These are phyloP conservation scores for Microplitis demolitor DNA, from an alignment of 1,140 invertebrate genomes.

Conservation along the genomic window DNA sequence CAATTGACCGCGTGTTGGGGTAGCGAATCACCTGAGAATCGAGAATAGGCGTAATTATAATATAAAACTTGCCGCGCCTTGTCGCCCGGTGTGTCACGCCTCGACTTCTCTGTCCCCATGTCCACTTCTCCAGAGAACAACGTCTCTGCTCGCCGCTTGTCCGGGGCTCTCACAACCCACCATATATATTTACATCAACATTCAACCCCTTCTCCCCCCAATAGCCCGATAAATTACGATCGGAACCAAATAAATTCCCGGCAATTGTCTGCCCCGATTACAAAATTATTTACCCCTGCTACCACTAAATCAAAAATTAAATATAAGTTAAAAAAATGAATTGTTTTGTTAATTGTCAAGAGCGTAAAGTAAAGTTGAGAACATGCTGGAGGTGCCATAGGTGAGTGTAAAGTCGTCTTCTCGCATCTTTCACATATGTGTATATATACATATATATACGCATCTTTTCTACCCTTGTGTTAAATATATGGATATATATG, in stretches of 20 bases:
- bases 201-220: not conserved
- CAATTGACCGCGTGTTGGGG: constrained; percentile 1
- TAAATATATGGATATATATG: too few species aligned
- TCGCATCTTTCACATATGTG: not conserved
- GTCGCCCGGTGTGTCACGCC: constrained; percentile 43
- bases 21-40: constrained; percentile 14
- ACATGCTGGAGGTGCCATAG: constrained; percentile 26
- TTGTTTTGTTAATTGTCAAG: not conserved
- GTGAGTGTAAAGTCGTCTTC: constrained; percentile 25
- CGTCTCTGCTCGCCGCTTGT: constrained; percentile 32
- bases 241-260: not conserved
- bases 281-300: too few species aligned
- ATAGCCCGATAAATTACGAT: not conserved
- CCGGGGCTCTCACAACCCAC: constrained; percentile 38
- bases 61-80: constrained; percentile 50
- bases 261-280: too few species aligned
- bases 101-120: constrained; percentile 37
- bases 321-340: too few species aligned
- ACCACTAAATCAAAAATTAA: not conserved
- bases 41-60: constrained; percentile 51
- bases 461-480: not conserved
- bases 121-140: constrained; percentile 43
- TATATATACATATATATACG: not conserved
- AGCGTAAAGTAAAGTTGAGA: constrained; percentile 34
- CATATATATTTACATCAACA: not conserved